Evolutionary conservation across 2,797 vertebrate species (phyloP), one percentile per base, ranked within the genome.

Genomic region (Microctenopoma stevenorrisi): DNA sequence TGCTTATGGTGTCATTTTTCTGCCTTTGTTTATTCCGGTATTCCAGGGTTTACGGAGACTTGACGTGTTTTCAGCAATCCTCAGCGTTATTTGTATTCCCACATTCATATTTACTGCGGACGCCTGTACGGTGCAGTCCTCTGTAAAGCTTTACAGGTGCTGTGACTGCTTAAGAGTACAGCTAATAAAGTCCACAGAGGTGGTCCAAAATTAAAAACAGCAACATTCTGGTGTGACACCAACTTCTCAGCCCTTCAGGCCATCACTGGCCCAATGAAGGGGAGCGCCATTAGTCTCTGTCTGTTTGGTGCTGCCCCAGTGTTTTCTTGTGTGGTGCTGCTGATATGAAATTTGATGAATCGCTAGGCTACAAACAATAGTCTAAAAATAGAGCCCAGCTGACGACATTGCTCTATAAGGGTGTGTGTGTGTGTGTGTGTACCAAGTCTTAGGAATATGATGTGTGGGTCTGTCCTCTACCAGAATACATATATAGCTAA

Each of bases 311-410:
- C 86, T 81, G 82, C 82, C 83, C 86, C 68, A 57, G 78, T 86
- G 74, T 88, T 86, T 90, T 83, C 81, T 79, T 76, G 64, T 63
- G 69, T 62, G 56, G 68, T 60, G 69, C 67, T 47, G 74, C 78
- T 84, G 78, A 90, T 88, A 84, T 86, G 77, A 88, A 22, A 91
- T 86, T 89, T 92, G 90, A 93, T 91, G 83, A 84, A 93, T 92
- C 53, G 58, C 90, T 67, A 22, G 66, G 82, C 80, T 77, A 77
- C 84, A 88, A 91, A 92, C 91, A 92, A 91, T 86, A 64, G 81
- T 70, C 89, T 90, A 92, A 91, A 92, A 90, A 93, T 89, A 93
- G 88, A 83, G 72, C 62, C 22, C 11, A 43, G 78, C 58, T 81
- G 84, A 86, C 58, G 64, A 57, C 59, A 63, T 62, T 49, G 68